Percentiles rank a stretch among this genome's conserved stretches.
These are phyloP conservation scores for Ophion slaviceki DNA, from an alignment of 2,888 invertebrate species.

Conservation along the genomic window DNA sequence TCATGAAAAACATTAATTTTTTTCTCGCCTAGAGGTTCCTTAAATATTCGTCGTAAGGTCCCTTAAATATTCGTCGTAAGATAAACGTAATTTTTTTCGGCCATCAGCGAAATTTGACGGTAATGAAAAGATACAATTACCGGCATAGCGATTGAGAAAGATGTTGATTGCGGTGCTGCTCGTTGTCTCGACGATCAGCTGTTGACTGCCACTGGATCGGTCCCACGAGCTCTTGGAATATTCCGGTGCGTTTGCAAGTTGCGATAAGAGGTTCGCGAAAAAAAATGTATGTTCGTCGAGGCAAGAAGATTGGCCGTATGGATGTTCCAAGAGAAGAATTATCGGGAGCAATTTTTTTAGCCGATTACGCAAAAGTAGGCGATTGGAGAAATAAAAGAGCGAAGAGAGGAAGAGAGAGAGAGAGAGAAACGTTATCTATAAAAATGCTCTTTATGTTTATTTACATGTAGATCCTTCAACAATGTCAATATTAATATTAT, in stretches of 20 bases:
- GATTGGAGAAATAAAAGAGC: neutral
- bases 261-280: constrained; percentile 47
- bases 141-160: constrained; percentile 38
- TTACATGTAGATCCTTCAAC: constrained; percentile 81
- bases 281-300: constrained; percentile 8
- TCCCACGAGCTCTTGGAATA: constrained; percentile 16
- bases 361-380: neutral
- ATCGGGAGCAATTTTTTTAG: neutral
- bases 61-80: too few species aligned
- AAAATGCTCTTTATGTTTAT: constrained; percentile 81
- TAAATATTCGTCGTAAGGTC: too few species aligned
- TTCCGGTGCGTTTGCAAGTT: constrained; percentile 27
- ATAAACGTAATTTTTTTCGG: too few species aligned
- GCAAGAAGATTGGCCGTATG: constrained; percentile 3
- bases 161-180: constrained; percentile 10
- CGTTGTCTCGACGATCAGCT: constrained; percentile 44
- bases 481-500: constrained; percentile 78
- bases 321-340: neutral
- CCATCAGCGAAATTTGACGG: neutral
- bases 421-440: constrained; percentile 73
- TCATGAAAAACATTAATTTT: too few species aligned
- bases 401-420: neutral
- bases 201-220: constrained; percentile 30
- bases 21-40: too few species aligned
- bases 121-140: constrained; percentile 35